Evolutionary conservation across 2,888 invertebrate species (phyloP).

Genomic region (Drosophila prolongata): DNA sequence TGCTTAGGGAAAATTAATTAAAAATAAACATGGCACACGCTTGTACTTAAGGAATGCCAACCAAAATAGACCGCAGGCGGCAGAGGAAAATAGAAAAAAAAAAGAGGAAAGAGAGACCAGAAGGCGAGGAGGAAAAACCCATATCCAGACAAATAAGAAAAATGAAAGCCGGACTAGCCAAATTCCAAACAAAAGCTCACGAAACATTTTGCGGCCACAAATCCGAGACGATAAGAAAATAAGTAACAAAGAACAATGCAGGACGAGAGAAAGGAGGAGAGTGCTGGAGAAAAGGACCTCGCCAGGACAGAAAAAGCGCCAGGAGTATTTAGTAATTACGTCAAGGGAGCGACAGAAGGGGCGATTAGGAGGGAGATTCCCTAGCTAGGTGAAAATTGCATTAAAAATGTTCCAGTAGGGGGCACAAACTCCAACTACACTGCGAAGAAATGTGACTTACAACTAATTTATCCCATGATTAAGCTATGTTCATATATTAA

Average conservation of each 20-base stretch:
- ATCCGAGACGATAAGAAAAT: conserved; percentile 79
- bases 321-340: conserved; percentile 79
- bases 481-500: too few species aligned
- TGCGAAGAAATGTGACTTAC: not conserved
- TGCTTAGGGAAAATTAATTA: conserved; percentile 80
- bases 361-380: conserved; percentile 16
- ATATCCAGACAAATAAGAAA: conserved; percentile 63
- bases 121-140: conserved; percentile 31
- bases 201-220: conserved; percentile 75
- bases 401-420: conserved; percentile 52
- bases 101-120: conserved; percentile 1
- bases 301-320: conserved; percentile 55
- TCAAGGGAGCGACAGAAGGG: conserved; percentile 37
- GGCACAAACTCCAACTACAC: conserved; percentile 3
- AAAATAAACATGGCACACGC: conserved; percentile 79
- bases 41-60: conserved; percentile 74
- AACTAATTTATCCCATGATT: too few species aligned
- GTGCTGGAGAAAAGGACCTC: conserved; percentile 44
- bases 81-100: conserved; percentile 3
- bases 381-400: conserved; percentile 71
- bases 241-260: conserved; percentile 54
- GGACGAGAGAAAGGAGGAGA: conserved; percentile 1
- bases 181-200: conserved; percentile 75
- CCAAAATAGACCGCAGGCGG: conserved; percentile 71
- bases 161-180: conserved; percentile 66